phyloP scores from a whole-genome alignment of 2,888 invertebrate species.

The Noctua janthina region DNA sequence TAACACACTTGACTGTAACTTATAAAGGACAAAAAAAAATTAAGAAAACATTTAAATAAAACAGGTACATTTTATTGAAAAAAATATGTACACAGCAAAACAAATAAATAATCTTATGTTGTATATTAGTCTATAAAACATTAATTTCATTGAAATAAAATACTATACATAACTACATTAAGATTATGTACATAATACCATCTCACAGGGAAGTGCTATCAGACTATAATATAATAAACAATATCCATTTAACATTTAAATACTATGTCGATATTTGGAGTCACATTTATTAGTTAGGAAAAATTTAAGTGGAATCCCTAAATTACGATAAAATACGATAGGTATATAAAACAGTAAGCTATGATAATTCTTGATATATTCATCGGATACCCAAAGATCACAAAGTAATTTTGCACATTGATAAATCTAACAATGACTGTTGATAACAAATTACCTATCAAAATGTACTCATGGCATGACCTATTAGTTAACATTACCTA shows the following conservation, averaged over 20 bases:
- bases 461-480: slow-evolving; percentile 80
- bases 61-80: slow-evolving; percentile 91
- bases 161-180: slow-evolving; percentile 90
- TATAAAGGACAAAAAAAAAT: slow-evolving; percentile 14
- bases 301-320: slow-evolving; percentile 84
- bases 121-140: slow-evolving; percentile 91
- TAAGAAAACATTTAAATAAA: slow-evolving; percentile 79
- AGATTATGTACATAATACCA: slow-evolving; percentile 90
- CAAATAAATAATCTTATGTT: slow-evolving; percentile 91
- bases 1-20: background rate
- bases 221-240: slow-evolving; percentile 87
- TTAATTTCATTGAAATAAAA: slow-evolving; percentile 90
- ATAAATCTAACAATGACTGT: slow-evolving; percentile 86
- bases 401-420: slow-evolving; percentile 84
- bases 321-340: slow-evolving; percentile 82
- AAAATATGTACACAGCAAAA: slow-evolving; percentile 91
- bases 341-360: slow-evolving; percentile 86
- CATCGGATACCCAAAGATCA: slow-evolving; percentile 84
- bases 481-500: slow-evolving; percentile 85
- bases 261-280: slow-evolving; percentile 87
- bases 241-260: slow-evolving; percentile 88
- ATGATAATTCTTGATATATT: slow-evolving; percentile 84
- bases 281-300: slow-evolving; percentile 84
- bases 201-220: slow-evolving; percentile 84
- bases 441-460: slow-evolving; percentile 86